Evolutionary conservation across 1,140 invertebrate genomes (phyloP).

Genomic region (Leguminivora glycinivorella): DNA sequence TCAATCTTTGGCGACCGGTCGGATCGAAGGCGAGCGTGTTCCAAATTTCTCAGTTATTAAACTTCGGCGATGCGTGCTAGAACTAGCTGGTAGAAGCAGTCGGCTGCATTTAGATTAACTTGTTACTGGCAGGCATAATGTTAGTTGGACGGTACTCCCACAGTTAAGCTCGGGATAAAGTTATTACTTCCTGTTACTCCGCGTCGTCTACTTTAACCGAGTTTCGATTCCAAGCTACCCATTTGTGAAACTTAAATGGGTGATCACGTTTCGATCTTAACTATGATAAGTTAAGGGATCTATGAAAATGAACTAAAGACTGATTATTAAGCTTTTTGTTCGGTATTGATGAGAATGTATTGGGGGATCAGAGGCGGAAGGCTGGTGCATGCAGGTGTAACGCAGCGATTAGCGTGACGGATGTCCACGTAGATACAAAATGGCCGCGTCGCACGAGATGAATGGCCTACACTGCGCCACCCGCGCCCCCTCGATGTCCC

Average conservation of each 20-base stretch:
- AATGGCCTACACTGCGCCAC: conserved; percentile 49
- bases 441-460: conserved; percentile 59
- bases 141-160: conserved; percentile 69
- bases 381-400: conserved; percentile 52
- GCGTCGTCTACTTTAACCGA: conserved; percentile 70
- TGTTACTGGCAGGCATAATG: conserved; percentile 77
- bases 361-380: conserved; percentile 27
- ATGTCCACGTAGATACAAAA: conserved; percentile 58
- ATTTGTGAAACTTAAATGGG: conserved; percentile 70
- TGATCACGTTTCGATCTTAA: conserved; percentile 66
- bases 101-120: conserved; percentile 76
- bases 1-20: conserved; percentile 38
- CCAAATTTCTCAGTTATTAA: conserved; percentile 67
- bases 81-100: conserved; percentile 61
- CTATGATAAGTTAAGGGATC: conserved; percentile 57
- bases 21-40: conserved; percentile 48
- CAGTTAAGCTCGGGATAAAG: conserved; percentile 68
- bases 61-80: conserved; percentile 66
- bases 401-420: conserved; percentile 63
- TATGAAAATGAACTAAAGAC: conserved; percentile 54
- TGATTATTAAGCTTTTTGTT: conserved; percentile 38
- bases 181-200: conserved; percentile 75
- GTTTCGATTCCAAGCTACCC: conserved; percentile 67
- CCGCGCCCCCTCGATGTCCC: conserved; percentile 30
- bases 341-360: conserved; percentile 3